Base-by-base conservation (phyloP, 2,888 invertebrate species). In the Clistopyga incitator region DNA sequence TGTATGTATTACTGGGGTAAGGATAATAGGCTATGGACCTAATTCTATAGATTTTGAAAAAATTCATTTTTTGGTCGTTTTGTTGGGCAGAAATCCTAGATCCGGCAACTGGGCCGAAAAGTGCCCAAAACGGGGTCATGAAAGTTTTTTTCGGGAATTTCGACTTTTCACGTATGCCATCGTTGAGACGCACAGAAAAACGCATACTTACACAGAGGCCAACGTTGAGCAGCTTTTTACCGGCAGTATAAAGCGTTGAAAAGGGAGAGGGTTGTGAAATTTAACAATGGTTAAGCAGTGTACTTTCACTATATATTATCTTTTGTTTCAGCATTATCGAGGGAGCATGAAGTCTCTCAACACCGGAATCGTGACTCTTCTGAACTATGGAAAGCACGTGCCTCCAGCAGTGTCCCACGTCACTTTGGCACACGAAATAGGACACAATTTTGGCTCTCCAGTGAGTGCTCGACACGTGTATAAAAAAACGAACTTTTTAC, bases 341-440 rank as follows among this genome's bases (percentile, higher is more conserved):
- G 98, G 98, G 87, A 97, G 98, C 90, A 95, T 97, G 94, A 97
- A 98, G 94, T 98, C 98, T 85, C 94, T 99, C 87, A 99, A 99
- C 94, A 99, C 99, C 0, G 99, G 99, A 81, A 99, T 99, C 90
- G 98, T 99, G 83, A 99, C 99, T 38, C 95, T 99, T 86, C 95
- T 99, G 86, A 99, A 99, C 95, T 99, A 99, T 94, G 99, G 99
- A 82, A 98, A 98, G 94, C 97, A 98, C 93, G 99, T 99, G 84
- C 98, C 99, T 82, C 98, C 99, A n/a, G 98, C 99, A 74, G 99
- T 99, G 61, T 98, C 98, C 13, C 99, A 99, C 94, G 98, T 99
- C 87, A 99, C 99, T 3, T 95, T 99, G 87, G 99, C 99, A 18
- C 99, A 99, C 94, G 99, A 99, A 95, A 98, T 99, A 91, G 99